phyloP scores from a whole-genome alignment of 2,888 invertebrate genomes.

The Dione vanillae region DNA sequence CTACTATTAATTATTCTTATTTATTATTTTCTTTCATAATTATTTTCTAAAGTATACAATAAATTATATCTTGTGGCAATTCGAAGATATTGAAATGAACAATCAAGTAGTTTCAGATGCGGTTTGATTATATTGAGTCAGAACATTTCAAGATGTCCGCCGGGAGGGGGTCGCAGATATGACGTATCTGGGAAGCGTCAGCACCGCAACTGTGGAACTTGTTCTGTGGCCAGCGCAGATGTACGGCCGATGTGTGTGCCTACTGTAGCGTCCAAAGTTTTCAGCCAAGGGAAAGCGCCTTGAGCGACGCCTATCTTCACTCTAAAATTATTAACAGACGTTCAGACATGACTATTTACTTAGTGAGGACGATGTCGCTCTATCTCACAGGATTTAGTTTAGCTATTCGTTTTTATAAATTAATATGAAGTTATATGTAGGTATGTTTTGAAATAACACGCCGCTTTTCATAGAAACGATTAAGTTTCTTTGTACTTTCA shows the following conservation, averaged over 20 bases:
- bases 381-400: constrained; percentile 26
- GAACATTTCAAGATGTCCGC: constrained; percentile 63
- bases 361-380: constrained; percentile 60
- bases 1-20: no score
- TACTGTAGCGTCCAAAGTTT: constrained; percentile 60
- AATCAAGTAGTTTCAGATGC: constrained; percentile 4
- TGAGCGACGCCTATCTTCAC: constrained; percentile 66
- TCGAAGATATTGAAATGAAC: constrained; percentile 9
- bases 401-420: background rate
- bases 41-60: no score
- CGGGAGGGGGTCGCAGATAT: constrained; percentile 64
- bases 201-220: constrained; percentile 71
- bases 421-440: background rate
- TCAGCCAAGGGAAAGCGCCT: constrained; percentile 66
- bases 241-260: constrained; percentile 48
- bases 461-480: background rate
- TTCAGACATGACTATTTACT: constrained; percentile 81
- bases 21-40: no score
- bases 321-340: constrained; percentile 75
- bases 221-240: constrained; percentile 73
- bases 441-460: no score
- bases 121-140: constrained; percentile 28
- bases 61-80: background rate
- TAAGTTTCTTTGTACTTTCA: no score
- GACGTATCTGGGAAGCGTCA: constrained; percentile 81